Evolutionary conservation across 2,888 invertebrate species (phyloP).

Genomic region (Meghimatium bilineatum): DNA sequence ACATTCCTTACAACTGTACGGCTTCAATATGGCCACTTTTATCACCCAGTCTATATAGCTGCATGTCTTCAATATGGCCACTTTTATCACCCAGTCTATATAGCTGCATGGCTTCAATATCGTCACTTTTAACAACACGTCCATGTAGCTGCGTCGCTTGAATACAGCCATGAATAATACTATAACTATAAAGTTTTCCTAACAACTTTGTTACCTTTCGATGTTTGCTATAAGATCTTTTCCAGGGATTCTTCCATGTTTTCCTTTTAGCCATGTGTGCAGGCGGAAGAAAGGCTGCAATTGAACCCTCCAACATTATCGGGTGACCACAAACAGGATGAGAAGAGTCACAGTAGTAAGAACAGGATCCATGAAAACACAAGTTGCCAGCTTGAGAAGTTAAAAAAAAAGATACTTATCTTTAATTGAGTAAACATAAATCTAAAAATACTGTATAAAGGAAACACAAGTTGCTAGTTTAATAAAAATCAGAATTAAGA

Average conservation of each 20-base stretch:
- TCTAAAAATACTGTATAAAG: not conserved
- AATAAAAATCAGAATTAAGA: too few species aligned
- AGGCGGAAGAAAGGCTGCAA: slow-evolving; percentile 95
- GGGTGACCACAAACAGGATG: slow-evolving; percentile 96
- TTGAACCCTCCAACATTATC: slow-evolving; percentile 95
- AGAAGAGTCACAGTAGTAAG: slow-evolving; percentile 80
- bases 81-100: too few species aligned
- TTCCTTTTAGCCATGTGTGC: slow-evolving; percentile 88
- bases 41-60: too few species aligned
- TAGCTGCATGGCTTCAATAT: too few species aligned
- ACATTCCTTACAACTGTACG: too few species aligned
- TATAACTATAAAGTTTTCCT: not conserved
- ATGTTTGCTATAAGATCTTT: slow-evolving; percentile 96
- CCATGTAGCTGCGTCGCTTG: too few species aligned
- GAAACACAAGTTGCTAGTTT: not conserved
- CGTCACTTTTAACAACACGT: too few species aligned
- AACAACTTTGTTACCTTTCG: slow-evolving; percentile 79
- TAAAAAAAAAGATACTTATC: not conserved
- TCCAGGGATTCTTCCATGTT: slow-evolving; percentile 96
- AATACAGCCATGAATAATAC: too few species aligned
- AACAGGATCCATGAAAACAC: slow-evolving; percentile 79
- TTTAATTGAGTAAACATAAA: not conserved
- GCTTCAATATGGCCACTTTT: too few species aligned
- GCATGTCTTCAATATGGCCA: too few species aligned
- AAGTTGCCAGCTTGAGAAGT: slow-evolving; percentile 77